These are phyloP conservation scores for Platerodrilus igneus DNA, from an alignment of 2,888 invertebrate species.

Conservation along the genomic window DNA sequence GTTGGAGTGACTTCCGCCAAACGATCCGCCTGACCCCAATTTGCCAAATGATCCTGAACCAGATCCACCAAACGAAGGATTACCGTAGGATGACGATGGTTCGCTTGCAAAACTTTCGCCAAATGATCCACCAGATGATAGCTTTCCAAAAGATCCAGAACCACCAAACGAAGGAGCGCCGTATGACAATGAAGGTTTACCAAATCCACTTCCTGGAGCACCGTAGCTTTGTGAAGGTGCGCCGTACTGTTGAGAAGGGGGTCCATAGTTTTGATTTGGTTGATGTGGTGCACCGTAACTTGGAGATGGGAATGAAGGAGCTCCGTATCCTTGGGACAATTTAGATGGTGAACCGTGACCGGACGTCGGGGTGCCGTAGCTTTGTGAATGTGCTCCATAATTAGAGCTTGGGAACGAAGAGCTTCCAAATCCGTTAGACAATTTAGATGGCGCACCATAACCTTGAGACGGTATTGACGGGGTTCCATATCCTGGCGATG, in stretches of 20 bases:
- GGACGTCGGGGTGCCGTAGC: constrained; percentile 33
- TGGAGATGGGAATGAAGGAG: constrained; percentile 27
- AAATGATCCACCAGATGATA: too few relatives aligned
- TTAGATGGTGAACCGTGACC: constrained; percentile 27
- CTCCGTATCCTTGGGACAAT: constrained; percentile 30
- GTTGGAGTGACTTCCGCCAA: too few relatives aligned
- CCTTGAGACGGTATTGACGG: constrained; percentile 21
- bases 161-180: constrained; percentile 37
- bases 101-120: too few relatives aligned
- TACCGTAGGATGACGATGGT: too few relatives aligned
- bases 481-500: constrained; percentile 31
- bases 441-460: constrained; percentile 36
- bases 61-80: too few relatives aligned
- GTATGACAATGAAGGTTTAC: constrained; percentile 47
- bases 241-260: constrained; percentile 7
- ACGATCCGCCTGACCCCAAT: too few relatives aligned
- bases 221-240: constrained; percentile 45
- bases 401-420: constrained; percentile 10
- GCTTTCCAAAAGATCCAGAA: constrained; percentile 24
- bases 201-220: too few relatives aligned
- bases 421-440: constrained; percentile 16
- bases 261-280: constrained; percentile 39
- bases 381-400: constrained; percentile 31
- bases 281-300: constrained; percentile 30
- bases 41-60: constrained; percentile 13